Base-by-base conservation (phyloP, 2,113 vertebrate genomes). In the Sciurus niger region DNA sequence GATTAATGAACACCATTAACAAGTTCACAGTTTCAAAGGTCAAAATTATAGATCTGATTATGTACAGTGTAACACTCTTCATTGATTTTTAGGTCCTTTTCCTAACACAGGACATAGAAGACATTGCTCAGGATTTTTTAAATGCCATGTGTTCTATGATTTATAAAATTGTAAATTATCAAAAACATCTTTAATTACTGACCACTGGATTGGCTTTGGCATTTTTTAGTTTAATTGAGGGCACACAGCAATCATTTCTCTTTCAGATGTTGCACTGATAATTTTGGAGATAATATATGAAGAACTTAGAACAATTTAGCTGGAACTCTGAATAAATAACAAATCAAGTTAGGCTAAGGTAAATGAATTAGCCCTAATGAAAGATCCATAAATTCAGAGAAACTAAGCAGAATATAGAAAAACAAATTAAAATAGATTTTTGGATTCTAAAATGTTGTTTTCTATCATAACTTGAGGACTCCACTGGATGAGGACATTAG, bases 1-100 rank as follows among this genome's bases (percentile, higher is more conserved):
- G 96, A 98, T 97, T 90, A 95, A 94, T 80, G 79, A 80, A 72
- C 63, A 48, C 70, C 55, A 63, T 96, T 93, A 96, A 58, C 68
- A 89, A 89, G 78, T 79, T 96, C 93, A 89, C 22, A n/a, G 74
- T 88, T 93, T 43, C 89, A 93, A 76, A 94, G 93, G 89, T 95
- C 89, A 93, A 3, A 95, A 87, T 93, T 93, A 30, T 17, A 84
- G 73, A 77, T 87, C 84, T 73, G 90, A 78, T 90, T 85, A 46
- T 76, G 46, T 92, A 6, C 32, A 25, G 37, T 48, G 34, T 16
- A 43, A 65, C 7, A 18, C 18, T 43, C 34, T 55, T 60, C 65
- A 43, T 24, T 79, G 86, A 60, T 25, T 76, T 76, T 58, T 4
- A n/a, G 63, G 82, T 77, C 12, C 68, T 51, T 51, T 90, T 73